phyloP scores from a whole-genome alignment of 1,140 invertebrate species.

The Drosophila rhopaloa region DNA sequence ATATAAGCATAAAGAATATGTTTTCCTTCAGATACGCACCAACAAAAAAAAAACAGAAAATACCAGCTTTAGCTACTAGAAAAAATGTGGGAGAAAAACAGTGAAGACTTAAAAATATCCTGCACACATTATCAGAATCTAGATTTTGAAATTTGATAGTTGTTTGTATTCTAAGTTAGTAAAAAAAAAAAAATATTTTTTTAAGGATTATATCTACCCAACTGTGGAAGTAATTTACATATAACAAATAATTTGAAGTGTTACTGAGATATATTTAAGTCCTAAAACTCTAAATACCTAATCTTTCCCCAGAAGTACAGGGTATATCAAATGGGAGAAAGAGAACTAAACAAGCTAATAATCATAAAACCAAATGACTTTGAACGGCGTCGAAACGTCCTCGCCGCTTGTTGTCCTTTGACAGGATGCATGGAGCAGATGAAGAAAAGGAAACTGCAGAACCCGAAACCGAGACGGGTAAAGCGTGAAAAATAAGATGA shows the following conservation, averaged over 20 bases:
- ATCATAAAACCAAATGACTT: slow-evolving; percentile 85
- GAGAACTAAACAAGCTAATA: slow-evolving; percentile 84
- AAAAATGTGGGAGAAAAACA: neutral
- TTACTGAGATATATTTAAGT: too few species aligned
- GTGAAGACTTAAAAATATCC: neutral
- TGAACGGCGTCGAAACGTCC: slow-evolving; percentile 73
- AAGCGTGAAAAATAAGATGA: slow-evolving; percentile 33
- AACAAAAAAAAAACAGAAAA: slow-evolving; percentile 28
- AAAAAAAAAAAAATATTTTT: neutral
- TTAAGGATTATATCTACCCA: neutral
- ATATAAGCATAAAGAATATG: slow-evolving; percentile 83
- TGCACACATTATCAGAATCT: too few species aligned
- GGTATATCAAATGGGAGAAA: slow-evolving; percentile 23
- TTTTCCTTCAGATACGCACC: slow-evolving; percentile 53
- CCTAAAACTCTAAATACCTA: neutral
- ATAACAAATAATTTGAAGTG: neutral
- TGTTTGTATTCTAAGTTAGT: neutral
- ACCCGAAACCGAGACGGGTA: slow-evolving; percentile 4
- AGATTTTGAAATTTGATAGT: neutral
- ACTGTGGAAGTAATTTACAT: neutral
- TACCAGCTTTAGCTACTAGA: slow-evolving; percentile 50
- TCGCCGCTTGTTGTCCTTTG: slow-evolving; percentile 42
- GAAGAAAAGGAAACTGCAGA: slow-evolving; percentile 27
- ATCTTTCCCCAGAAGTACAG: neutral
- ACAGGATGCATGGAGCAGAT: slow-evolving; percentile 39